These are phyloP conservation scores for Bicyclus anynana DNA, from an alignment of 1,140 invertebrate genomes.

Conservation along the genomic window DNA sequence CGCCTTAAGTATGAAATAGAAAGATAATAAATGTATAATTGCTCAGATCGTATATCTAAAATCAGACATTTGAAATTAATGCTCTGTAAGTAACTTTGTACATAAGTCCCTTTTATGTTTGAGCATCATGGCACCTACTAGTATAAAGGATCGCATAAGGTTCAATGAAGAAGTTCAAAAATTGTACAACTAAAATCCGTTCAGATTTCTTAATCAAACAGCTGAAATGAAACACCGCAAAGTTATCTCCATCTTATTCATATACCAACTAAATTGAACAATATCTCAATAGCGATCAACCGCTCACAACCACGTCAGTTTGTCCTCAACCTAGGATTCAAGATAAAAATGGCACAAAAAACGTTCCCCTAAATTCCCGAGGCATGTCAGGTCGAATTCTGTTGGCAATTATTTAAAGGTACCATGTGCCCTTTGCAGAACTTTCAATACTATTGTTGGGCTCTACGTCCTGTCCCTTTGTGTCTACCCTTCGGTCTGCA, in stretches of 20 bases:
- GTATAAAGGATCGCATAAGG: too few relatives aligned
- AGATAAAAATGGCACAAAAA: conserved; percentile 15
- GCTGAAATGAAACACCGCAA: not conserved
- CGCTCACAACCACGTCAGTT: not conserved
- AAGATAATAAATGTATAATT: too few relatives aligned
- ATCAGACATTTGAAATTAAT: too few relatives aligned
- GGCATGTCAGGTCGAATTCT: conserved; percentile 43
- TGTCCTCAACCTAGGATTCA: conserved; percentile 16
- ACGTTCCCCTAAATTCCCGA: conserved; percentile 37
- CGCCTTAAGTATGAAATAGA: too few relatives aligned
- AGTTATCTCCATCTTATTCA: not conserved
- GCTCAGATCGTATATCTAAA: too few relatives aligned
- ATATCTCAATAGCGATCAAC: not conserved
- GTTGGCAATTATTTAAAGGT: conserved; percentile 52
- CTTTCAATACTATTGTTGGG: conserved; percentile 37
- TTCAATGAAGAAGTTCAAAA: too few relatives aligned
- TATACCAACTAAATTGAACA: not conserved
- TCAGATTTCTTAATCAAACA: not conserved
- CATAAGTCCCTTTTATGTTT: too few relatives aligned
- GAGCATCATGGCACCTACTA: too few relatives aligned
- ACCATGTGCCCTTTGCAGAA: conserved; percentile 36
- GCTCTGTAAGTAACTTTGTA: too few relatives aligned
- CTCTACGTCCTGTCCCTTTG: conserved; percentile 26
- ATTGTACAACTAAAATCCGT: too few relatives aligned
- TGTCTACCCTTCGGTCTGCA: conserved; percentile 28